Conservation (phyloP, 2,797 vertebrate genomes). For the Loriculus beryllinus region DNA sequence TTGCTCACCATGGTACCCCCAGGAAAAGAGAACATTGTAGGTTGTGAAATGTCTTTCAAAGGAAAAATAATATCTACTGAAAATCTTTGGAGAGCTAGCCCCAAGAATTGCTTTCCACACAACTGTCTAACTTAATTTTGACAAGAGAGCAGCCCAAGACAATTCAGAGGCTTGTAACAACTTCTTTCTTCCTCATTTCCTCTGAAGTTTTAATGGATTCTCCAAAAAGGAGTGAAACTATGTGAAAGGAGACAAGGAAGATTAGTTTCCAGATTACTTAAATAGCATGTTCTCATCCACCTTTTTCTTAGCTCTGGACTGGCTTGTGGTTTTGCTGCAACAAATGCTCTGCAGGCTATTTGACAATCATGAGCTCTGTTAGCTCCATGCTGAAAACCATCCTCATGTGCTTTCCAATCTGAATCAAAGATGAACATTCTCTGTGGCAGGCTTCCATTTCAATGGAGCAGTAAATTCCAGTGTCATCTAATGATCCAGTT, state of each 20-base stretch:
- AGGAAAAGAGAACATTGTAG: not conserved
- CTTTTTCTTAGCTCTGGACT: not conserved
- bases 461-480: not conserved
- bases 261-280: not conserved
- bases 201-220: not conserved
- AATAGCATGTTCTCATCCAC: not conserved
- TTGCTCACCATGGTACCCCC: not conserved
- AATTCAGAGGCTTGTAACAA: not conserved
- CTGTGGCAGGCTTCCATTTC: not conserved
- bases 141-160: not conserved
- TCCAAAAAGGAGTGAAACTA: not conserved
- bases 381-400: not conserved
- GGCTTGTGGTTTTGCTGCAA: not conserved
- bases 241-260: not conserved
- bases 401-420: not conserved
- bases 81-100: not conserved
- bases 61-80: not conserved
- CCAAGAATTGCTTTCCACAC: not conserved
- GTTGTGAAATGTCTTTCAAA: not conserved
- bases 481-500: not conserved
- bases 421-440: not conserved
- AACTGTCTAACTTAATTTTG: not conserved
- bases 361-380: not conserved
- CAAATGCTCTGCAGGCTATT: not conserved
- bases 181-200: not conserved